phyloP scores from a whole-genome alignment of 2,113 vertebrate genomes.

The Pomatostomus ruficeps region DNA sequence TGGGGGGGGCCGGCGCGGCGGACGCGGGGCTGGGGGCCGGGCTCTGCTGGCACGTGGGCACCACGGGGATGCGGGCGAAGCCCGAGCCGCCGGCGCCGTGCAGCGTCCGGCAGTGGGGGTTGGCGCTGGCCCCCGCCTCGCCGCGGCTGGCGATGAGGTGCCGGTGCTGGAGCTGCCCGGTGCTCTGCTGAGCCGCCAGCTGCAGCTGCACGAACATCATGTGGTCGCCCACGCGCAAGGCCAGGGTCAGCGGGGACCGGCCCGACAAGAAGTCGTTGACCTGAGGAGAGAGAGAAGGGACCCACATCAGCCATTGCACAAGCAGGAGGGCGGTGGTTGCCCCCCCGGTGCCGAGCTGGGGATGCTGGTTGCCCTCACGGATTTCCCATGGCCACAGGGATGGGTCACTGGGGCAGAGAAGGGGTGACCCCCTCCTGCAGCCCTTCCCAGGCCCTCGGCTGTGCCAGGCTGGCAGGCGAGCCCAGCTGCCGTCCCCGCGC shows the following conservation, averaged over 20 bases:
- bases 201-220: constrained; percentile 99
- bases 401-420: background rate
- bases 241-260: constrained; percentile 93
- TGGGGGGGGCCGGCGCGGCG: constrained; percentile 44
- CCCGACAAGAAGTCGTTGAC: constrained; percentile 98
- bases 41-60: constrained; percentile 59
- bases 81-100: background rate
- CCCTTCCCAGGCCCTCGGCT: background rate
- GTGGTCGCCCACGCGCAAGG: constrained; percentile 93
- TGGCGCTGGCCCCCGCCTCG: constrained; percentile 31
- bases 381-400: fast-evolving
- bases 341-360: background rate
- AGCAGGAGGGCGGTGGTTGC: fast-evolving
- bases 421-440: fast-evolving
- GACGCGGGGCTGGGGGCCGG: constrained; percentile 48
- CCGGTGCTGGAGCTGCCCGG: constrained; percentile 84
- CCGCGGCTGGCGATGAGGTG: constrained; percentile 79
- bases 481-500: background rate
- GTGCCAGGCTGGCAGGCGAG: background rate
- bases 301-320: background rate
- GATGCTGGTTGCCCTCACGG: background rate
- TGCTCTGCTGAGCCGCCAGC: constrained; percentile 89
- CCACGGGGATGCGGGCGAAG: constrained; percentile 60
- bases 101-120: constrained; percentile 51
- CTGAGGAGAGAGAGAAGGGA: constrained; percentile 61